Evolutionary conservation across 1,140 invertebrate species (phyloP).

Genomic region (Antheraea pernyi): DNA sequence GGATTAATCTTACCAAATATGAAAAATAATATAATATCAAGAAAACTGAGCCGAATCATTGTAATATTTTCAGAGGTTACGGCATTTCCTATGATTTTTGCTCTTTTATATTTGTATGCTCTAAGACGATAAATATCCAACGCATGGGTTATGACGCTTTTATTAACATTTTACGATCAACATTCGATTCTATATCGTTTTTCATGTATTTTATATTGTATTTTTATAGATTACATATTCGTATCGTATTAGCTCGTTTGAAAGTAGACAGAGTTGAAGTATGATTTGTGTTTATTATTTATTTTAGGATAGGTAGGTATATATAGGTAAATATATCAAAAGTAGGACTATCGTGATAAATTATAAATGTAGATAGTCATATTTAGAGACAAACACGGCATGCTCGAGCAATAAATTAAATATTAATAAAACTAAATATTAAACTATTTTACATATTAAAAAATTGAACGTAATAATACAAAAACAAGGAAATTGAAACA

Average conservation of each 20-base stretch:
- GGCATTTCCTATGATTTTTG: not conserved
- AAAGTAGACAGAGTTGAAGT: not conserved
- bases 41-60: not conserved
- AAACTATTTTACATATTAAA: too few species aligned
- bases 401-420: too few species aligned
- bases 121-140: not conserved
- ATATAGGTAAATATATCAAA: too few species aligned
- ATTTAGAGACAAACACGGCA: too few species aligned
- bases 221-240: not conserved
- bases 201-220: not conserved
- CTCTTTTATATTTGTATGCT: not conserved
- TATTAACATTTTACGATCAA: not conserved
- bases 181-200: not conserved
- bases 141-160: not conserved
- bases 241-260: not conserved
- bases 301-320: too few species aligned
- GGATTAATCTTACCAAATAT: not conserved
- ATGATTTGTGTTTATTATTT: not conserved
- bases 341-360: too few species aligned
- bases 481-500: too few species aligned
- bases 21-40: not conserved
- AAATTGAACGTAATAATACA: too few species aligned
- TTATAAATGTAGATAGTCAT: too few species aligned
- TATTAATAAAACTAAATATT: too few species aligned
- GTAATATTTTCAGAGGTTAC: not conserved